A percentile compares a stretch with the other conserved stretches of the same genome.
phyloP scores from a whole-genome alignment of 2,113 vertebrate genomes.

The Cebus imitator region DNA sequence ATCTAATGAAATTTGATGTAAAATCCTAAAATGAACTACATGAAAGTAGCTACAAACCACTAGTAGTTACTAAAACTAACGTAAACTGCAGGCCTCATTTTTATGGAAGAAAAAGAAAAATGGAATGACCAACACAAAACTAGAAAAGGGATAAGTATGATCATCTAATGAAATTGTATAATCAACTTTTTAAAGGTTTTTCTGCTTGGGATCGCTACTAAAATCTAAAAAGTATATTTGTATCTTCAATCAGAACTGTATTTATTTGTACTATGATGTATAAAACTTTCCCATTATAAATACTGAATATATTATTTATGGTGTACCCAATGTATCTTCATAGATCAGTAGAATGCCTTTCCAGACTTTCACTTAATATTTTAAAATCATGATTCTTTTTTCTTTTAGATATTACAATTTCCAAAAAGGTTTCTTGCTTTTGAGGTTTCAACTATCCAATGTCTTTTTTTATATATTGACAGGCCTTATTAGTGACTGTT shows the following conservation, averaged over 20 bases:
- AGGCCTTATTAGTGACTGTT: slow-evolving; percentile 9
- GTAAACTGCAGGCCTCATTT: neutral
- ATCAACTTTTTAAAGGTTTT: slow-evolving; percentile 26
- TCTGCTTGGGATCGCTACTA: neutral
- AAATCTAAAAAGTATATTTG: slow-evolving; percentile 25
- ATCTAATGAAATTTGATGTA: neutral
- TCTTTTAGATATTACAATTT: slow-evolving; percentile 48
- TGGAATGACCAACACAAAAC: neutral
- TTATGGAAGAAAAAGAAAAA: neutral
- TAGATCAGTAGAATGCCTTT: slow-evolving; percentile 25
- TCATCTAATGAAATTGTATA: slow-evolving; percentile 13
- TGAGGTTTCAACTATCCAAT: neutral
- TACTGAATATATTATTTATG: slow-evolving; percentile 24
- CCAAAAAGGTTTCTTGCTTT: neutral
- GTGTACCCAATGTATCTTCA: neutral
- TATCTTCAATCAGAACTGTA: slow-evolving; percentile 1
- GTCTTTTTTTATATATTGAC: slow-evolving; percentile 17
- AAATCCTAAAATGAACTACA: slow-evolving; percentile 22
- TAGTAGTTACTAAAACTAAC: neutral
- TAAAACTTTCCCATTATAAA: neutral
- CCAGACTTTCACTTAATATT: slow-evolving; percentile 22
- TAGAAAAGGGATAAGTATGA: neutral
- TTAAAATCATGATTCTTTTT: slow-evolving; percentile 31
- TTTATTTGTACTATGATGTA: neutral
- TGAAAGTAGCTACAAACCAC: neutral